Evolutionary conservation across 2,888 invertebrate species (phyloP), one percentile per base, ranked within the genome.

Genomic region (Aphidoletes aphidimyza): DNA sequence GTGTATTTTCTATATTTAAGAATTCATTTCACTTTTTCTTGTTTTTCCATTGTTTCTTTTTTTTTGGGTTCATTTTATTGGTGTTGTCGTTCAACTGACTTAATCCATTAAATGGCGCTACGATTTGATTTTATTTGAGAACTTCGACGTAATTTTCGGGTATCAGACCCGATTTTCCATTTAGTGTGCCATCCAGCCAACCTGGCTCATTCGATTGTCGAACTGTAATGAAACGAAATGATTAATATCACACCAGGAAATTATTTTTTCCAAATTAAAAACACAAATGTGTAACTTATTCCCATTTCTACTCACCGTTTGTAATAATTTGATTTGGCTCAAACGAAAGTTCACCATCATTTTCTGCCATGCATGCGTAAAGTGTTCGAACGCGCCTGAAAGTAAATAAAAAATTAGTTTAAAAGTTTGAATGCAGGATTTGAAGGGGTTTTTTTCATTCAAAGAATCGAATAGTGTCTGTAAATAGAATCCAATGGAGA

Each of bases 241-340:
- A n/a, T n/a, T 37, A 39, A 37, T 26, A 78, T 54, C 59, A 69
- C 19, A 54, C 36, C 34, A 6, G 37, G 2, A 30, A 83, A 26
- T 83, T n/a, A 49, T 34, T 84, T 11, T n/a, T 78, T 17, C 6
- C 8, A 8, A 8, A 83, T 17, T 1, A n/a, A 42, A 42, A 0
- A 83, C 30, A 42, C 22, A n/a, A 14, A 19, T 17, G 9, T 78
- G 11, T 39, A 8, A 11, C 11, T 14, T 22, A 26, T 26, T 3
- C 59, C 3, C 1, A 30, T 30, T 22, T 30, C 8, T 30, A 89
- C 91, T 91, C 91, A 97, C 98, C 98, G 92, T 98, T 96, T 86
- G 96, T 96, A 88, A 99, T 97, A 88, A 99, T 97, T 93, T 98
- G 97, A 92, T 99, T 98, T 86, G 98, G 98, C 91, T 98, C 97